Evolutionary conservation across 2,797 vertebrate genomes (phyloP), one percentile per base, ranked within the genome.

Genomic region (Aeoliscus strigatus): DNA sequence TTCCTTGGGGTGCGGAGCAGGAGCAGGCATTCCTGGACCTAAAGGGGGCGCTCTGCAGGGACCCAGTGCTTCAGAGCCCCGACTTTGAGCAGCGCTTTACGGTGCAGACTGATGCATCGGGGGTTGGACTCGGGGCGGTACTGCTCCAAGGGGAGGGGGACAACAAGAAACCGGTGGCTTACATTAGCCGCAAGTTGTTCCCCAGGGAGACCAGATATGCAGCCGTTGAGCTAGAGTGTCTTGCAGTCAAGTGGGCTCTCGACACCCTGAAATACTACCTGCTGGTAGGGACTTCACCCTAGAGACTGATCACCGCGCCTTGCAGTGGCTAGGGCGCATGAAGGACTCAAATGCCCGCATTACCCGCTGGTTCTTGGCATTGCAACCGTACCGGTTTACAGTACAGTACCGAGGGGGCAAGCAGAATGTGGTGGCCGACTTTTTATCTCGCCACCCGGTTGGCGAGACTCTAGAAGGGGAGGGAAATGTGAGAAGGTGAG

Each of bases 291-390:
- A 27, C 26, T 39, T 39, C 14, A 9, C 25, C 25, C 23, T 39
- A 10, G 14, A 27, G 37, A 39, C 37, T 6, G 9, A 10, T 14
- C 14, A 39, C 10, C 14, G 6, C 6, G 14, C 15, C 9, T 14
- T 26, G 26, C 25, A 26, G 24, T 14, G 24, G 25, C 15, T 8
- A 6, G 8, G 15, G 27, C 26, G 37, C 26, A 16, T 27, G 23
- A 27, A 27, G 37, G 37, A 27, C 37, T 26, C 12, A 9, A 39
- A 14, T 39, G 13, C 24, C 26, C 10, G 37, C 26, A 39, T 39
- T 15, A 26, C 16, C 7, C 25, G 10, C 10, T 27, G 25, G 3
- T 27, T 4, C 25, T 3, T 27, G 25, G 7, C 7, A 4, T 3
- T 39, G 24, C 14, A 14, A 9, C 14, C 14, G 8, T 15, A 14